Evolutionary conservation across 2,113 vertebrate genomes (phyloP).

Genomic region (Puffinus mauretanicus): DNA sequence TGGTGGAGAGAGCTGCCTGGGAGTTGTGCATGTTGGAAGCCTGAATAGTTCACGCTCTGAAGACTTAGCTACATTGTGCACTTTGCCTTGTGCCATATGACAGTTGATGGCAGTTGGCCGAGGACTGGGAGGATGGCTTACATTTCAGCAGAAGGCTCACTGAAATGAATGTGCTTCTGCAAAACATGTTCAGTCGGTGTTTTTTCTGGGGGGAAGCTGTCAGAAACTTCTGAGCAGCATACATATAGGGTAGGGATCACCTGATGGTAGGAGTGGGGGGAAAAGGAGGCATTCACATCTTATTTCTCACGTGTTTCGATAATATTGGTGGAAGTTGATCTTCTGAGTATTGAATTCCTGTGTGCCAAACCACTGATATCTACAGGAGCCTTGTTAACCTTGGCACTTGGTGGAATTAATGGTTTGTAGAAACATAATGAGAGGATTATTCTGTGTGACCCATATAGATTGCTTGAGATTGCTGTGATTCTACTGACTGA

Average conservation of each 20-base stretch:
- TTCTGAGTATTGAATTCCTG: constrained; percentile 4
- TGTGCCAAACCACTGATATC: not conserved
- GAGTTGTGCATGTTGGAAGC: not conserved
- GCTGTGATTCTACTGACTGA: not conserved
- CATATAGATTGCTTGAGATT: not conserved
- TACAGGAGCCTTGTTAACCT: constrained; percentile 36
- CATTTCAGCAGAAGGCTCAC: not conserved
- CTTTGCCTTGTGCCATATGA: not conserved
- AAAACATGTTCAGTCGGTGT: not conserved
- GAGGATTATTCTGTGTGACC: constrained; percentile 1
- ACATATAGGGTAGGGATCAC: not conserved
- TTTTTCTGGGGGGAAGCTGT: not conserved
- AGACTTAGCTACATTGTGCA: not conserved
- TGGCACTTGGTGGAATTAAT: not conserved
- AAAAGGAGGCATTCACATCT: not conserved
- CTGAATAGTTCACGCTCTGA: not conserved
- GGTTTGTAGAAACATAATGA: constrained; percentile 3
- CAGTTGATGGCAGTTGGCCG: not conserved
- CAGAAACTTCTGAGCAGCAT: not conserved
- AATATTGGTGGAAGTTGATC: not conserved
- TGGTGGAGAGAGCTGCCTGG: not conserved
- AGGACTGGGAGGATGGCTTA: not conserved
- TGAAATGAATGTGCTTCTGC: not conserved
- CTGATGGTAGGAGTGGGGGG: not conserved
- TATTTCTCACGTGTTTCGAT: not conserved